Evolutionary conservation across 1,140 invertebrate genomes (phyloP).

Genomic region (Steinernema khuongi): DNA sequence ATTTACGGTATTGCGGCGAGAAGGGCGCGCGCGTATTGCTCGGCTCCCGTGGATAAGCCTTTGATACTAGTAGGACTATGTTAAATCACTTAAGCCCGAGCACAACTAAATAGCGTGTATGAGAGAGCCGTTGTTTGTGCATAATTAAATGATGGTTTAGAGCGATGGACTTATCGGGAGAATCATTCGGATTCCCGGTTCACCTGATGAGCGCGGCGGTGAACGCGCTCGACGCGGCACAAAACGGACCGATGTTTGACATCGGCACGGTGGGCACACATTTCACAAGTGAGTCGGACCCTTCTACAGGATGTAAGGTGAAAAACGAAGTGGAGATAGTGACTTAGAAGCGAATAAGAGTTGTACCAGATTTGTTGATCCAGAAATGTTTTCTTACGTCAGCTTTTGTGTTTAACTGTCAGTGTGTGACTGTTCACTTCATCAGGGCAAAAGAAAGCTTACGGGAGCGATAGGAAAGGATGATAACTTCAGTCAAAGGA

Average conservation of each 20-base stretch:
- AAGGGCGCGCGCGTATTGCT: background rate
- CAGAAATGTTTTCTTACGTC: too few relatives aligned
- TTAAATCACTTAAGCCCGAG: conserved; percentile 12
- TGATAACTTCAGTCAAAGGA: too few relatives aligned
- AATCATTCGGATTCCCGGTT: conserved; percentile 5
- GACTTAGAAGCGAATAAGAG: too few relatives aligned
- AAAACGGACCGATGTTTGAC: background rate
- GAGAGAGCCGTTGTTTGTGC: conserved; percentile 8
- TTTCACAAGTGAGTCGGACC: conserved; percentile 8
- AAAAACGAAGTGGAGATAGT: too few relatives aligned
- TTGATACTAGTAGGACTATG: conserved; percentile 15
- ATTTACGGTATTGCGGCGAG: conserved; percentile 10
- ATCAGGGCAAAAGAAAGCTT: too few relatives aligned
- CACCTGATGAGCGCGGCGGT: conserved; percentile 7
- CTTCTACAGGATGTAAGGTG: too few relatives aligned
- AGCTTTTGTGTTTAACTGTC: too few relatives aligned
- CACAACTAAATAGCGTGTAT: background rate
- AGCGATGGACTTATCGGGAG: conserved; percentile 1
- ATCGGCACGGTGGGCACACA: background rate
- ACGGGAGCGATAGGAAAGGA: too few relatives aligned
- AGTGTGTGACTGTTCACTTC: too few relatives aligned
- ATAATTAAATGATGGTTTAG: conserved; percentile 14
- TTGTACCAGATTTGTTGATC: too few relatives aligned
- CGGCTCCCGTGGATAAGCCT: background rate
- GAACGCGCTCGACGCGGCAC: background rate